Base-by-base conservation (phyloP, 2,888 invertebrate species). In the Geophilus truncorum region DNA sequence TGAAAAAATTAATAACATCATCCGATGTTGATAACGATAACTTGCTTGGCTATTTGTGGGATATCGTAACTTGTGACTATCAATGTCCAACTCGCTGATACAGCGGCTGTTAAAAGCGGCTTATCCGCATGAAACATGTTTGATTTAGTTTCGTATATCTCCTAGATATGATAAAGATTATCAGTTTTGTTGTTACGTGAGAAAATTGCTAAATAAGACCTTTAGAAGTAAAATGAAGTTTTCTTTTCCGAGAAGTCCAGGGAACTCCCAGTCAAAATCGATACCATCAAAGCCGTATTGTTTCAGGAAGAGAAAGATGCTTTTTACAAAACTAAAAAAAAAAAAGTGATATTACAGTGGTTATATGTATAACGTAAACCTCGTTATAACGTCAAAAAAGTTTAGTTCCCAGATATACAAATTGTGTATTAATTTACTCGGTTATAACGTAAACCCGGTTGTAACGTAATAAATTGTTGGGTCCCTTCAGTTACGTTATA, bases 231-330 rank as follows among this genome's bases (percentile, higher is more conserved):
- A 2, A 6, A 40, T 23, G 21, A 78, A 78, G 21, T 36, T 12
- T 21, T 32, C 18, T 23, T 36, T 78, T 7, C 36, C 78, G 5
- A n/a, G n/a, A n/a, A 34, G 40, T 36, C 78, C 78, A 10, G 78
- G 78, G 36, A 78, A 78, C 36, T 78, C 78, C 78, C 78, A 78
- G 18, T 78, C 78, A 18, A 78, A 9, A 18, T 78, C 78, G 7
- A 78, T 25, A 7, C 78, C 78, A 18, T 78, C 78, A 12, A 78
- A 78, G 21, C 21, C 23, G 21, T 78, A 36, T 4, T 34, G 12
- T 18, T 32, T 40, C 21, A 78, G 15, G 23, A 78, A 78, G 15
- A n/a, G 4, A 15, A 34, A 1, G 1, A 62, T 23, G 21, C 57
- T 62, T 21, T 62, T 62, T 23, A 7, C 57, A 21, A 62, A 62